These are phyloP conservation scores for Apogon hyalosoma DNA, from an alignment of 2,797 vertebrate genomes.

Conservation along the genomic window DNA sequence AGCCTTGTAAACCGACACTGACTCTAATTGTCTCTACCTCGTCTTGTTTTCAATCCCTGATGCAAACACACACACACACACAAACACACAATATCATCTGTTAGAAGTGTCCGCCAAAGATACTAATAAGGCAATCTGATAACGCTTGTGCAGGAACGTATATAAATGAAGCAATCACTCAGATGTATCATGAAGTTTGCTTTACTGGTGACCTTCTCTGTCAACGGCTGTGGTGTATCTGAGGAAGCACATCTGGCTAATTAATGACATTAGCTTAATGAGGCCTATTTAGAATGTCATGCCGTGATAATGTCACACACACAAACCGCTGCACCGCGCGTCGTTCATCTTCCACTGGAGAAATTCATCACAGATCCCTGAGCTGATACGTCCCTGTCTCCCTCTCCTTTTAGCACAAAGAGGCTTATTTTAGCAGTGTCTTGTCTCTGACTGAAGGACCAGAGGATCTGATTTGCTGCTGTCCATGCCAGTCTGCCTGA, in stretches of 20 bases:
- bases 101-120: background rate
- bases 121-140: conserved; percentile 32
- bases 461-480: conserved; percentile 60
- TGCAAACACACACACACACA: conserved; percentile 12
- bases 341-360: conserved; percentile 62
- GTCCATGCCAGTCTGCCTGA: conserved; percentile 50
- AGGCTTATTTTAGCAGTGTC: conserved; percentile 60
- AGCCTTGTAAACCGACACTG: background rate
- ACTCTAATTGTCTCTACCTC: background rate
- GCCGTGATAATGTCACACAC: conserved; percentile 66
- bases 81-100: conserved; percentile 14
- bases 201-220: conserved; percentile 70
- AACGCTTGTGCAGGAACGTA: conserved; percentile 44
- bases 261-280: conserved; percentile 82
- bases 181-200: conserved; percentile 57
- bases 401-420: conserved; percentile 16
- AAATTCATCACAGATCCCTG: conserved; percentile 68
- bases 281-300: conserved; percentile 77
- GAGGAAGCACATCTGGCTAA: conserved; percentile 79
- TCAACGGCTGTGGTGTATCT: conserved; percentile 53
- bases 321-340: conserved; percentile 15
- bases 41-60: conserved; percentile 10
- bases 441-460: conserved; percentile 40
- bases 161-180: conserved; percentile 57
- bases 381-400: conserved; percentile 54